Evolutionary conservation across 2,888 invertebrate species (phyloP).

Genomic region (Oscheius sp.): DNA sequence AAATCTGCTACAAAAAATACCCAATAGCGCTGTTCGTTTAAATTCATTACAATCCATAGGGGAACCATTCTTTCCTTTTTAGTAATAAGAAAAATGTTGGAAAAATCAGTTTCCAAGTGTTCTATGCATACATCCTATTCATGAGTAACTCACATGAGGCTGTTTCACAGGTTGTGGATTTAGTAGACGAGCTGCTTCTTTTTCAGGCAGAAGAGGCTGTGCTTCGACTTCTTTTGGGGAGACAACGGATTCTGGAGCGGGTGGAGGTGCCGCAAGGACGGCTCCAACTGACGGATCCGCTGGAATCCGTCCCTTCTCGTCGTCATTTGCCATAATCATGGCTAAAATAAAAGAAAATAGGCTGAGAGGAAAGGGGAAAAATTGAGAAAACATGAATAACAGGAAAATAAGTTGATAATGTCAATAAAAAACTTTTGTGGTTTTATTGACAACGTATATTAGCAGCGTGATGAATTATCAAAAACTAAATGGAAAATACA

Average conservation of each 20-base stretch:
- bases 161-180: background rate
- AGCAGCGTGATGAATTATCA: no score
- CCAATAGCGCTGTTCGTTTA: background rate
- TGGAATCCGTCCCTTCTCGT: constrained; percentile 28
- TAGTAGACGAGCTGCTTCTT: constrained; percentile 31
- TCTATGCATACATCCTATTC: no score
- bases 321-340: constrained; percentile 34
- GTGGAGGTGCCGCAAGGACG: constrained; percentile 18
- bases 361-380: no score
- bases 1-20: background rate
- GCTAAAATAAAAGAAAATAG: no score
- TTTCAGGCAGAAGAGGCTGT: constrained; percentile 24
- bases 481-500: no score
- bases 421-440: no score
- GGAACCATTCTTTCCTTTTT: no score
- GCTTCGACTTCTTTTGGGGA: constrained; percentile 26
- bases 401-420: no score
- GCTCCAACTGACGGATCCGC: constrained; percentile 31
- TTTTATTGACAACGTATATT: no score
- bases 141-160: constrained; percentile 11
- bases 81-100: no score
- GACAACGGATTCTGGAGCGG: constrained; percentile 18
- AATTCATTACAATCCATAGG: background rate
- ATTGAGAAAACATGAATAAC: no score
- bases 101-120: no score